Evolutionary conservation across 2,113 vertebrate genomes (phyloP).

Genomic region (Pycnonotus jocosus): DNA sequence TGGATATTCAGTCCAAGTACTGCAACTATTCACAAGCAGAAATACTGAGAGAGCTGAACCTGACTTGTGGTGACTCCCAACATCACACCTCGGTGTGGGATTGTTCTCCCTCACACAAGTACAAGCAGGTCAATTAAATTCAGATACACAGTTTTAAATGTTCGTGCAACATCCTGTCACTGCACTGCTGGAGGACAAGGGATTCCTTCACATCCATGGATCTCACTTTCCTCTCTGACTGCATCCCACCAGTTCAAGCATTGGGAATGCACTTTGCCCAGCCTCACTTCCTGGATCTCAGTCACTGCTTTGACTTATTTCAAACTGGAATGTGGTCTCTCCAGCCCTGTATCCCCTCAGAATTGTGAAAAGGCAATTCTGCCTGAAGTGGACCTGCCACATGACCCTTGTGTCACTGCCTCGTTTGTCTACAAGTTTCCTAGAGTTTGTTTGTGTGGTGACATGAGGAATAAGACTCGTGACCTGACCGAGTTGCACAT

Average conservation of each 20-base stretch:
- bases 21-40: background rate
- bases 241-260: background rate
- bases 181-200: background rate
- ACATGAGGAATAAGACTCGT: background rate
- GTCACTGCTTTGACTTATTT: background rate
- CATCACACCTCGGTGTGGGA: background rate
- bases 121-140: background rate
- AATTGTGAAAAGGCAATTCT: background rate
- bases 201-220: background rate
- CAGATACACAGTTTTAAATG: background rate
- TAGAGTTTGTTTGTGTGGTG: background rate
- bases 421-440: background rate
- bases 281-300: conserved; percentile 16
- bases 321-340: background rate
- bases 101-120: background rate
- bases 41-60: background rate
- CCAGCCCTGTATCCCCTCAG: background rate
- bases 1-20: background rate
- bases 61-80: background rate
- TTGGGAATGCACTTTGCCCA: background rate
- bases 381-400: background rate
- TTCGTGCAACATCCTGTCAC: background rate
- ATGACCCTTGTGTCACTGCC: background rate
- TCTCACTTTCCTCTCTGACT: background rate
- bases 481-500: background rate